Evolutionary conservation across 1,140 invertebrate genomes (phyloP).

Genomic region (Drosophila neocordata): DNA sequence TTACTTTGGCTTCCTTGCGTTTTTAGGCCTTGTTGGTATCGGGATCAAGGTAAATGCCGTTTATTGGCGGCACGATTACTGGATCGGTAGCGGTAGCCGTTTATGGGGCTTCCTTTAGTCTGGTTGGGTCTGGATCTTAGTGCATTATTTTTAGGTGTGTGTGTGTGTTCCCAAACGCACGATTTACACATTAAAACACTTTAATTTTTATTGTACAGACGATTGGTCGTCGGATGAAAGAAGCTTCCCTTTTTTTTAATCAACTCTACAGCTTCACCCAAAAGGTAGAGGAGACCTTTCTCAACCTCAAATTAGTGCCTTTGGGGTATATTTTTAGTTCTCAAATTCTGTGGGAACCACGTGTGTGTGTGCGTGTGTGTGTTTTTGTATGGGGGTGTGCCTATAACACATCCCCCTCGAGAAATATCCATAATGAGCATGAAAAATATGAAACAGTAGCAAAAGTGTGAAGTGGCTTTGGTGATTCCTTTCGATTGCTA

Average conservation of each 20-base stretch:
- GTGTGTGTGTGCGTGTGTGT: constrained; percentile 42
- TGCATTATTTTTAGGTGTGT: constrained; percentile 23
- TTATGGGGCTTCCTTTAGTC: constrained; percentile 67
- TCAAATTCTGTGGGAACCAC: constrained; percentile 66
- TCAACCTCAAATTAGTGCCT: constrained; percentile 80
- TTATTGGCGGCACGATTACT: constrained; percentile 74
- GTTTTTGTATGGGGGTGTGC: constrained; percentile 52
- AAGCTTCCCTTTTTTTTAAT: constrained; percentile 73
- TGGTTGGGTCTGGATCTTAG: constrained; percentile 19
- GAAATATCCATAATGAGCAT: constrained; percentile 58
- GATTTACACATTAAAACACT: constrained; percentile 82
- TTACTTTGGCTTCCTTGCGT: constrained; percentile 60
- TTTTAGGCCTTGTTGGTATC: not conserved
- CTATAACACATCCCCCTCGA: constrained; percentile 30
- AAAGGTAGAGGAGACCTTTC: constrained; percentile 73
- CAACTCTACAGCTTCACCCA: constrained; percentile 42
- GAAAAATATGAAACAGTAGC: constrained; percentile 74
- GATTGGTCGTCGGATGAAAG: constrained; percentile 27
- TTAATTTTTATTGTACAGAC: constrained; percentile 79
- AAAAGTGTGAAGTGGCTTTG: constrained; percentile 49
- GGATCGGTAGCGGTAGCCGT: constrained; percentile 59
- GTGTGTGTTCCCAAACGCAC: constrained; percentile 62
- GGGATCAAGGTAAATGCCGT: constrained; percentile 79
- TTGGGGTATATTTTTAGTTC: constrained; percentile 69
- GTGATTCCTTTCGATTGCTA: constrained; percentile 26